Conservation (phyloP, 2,888 invertebrate genomes). For the Chironomus riparius region DNA sequence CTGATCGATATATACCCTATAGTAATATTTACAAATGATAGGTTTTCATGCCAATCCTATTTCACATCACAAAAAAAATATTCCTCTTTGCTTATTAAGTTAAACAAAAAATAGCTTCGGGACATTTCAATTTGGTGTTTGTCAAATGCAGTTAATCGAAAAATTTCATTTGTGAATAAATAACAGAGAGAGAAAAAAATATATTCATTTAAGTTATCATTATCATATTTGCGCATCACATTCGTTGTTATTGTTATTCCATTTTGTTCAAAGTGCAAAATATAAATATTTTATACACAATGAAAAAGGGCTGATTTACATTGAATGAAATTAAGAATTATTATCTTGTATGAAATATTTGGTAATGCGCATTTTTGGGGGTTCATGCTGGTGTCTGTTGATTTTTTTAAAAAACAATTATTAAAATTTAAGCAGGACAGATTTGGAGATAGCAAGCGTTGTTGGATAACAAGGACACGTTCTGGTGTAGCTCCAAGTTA, state of each 20-base stretch:
- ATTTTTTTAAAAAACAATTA: no score
- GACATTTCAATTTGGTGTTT: slow-evolving; percentile 21
- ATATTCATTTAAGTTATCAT: background rate
- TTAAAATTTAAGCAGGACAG: no score
- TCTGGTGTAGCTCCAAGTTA: no score
- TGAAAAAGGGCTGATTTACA: background rate
- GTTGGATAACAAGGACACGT: no score
- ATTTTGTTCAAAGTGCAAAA: background rate
- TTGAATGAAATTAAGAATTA: background rate
- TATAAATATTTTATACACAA: no score
- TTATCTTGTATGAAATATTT: no score
- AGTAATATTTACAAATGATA: slow-evolving; percentile 8
- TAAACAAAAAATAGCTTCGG: slow-evolving; percentile 9
- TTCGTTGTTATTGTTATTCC: background rate
- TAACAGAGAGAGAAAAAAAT: background rate
- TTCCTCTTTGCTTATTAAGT: background rate
- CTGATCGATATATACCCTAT: background rate
- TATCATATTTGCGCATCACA: background rate
- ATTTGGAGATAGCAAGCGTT: no score
- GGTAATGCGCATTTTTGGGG: background rate
- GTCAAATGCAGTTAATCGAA: slow-evolving; percentile 18
- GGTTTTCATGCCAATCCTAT: background rate
- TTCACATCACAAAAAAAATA: background rate
- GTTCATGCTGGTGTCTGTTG: no score
- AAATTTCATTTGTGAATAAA: background rate